Base-by-base conservation (phyloP, 2,797 vertebrate genomes). In the Dipus sagitta region DNA sequence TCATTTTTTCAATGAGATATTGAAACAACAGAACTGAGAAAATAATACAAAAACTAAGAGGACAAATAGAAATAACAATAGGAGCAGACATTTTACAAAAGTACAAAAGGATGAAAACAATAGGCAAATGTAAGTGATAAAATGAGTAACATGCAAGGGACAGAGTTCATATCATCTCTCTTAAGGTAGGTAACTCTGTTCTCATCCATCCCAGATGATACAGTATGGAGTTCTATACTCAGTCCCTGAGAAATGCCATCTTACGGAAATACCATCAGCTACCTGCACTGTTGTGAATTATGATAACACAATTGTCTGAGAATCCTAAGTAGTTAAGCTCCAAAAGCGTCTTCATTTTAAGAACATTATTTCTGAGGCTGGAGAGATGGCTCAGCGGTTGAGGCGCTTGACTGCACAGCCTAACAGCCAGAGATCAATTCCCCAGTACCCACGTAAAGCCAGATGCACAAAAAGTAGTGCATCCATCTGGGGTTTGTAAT, bases 331-430 rank as follows among this genome's bases (percentile, higher is more conserved):
- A 86, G 18, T 62, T 24, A 68, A 64, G 67, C 32, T 90, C 68
- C 68, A 68, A 93, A 93, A 92, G 58, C 52, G 6, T 74, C 60
- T 90, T 34, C n/a, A 88, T 92, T 94, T 95, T 88, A 77, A 92
- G 72, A 95, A 54, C n/a, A 86, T 32, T 83, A 88, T 74, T 95
- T 79, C 58, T 24, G 79, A 95, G 21, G 47, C 47, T 47, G 47
- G 47, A 47, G 47, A 47, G 47, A 47, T 47, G 47, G 11, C 47
- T 47, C 47, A 47, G 47, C 9, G 47, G 47, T 47, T 47, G 47
- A 47, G 47, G 47, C 47, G 11, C 6, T 47, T 47, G 47, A 47
- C 47, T 47, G 9, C 47, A 47, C 6, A 47, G 47, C 47, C 47
- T 47, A 9, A 47, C 47, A 47, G 11, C 5, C 8, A 11, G 47